Evolutionary conservation across 1,140 invertebrate species (phyloP), one percentile per base, ranked within the genome.

Genomic region (Brachionus manjavacas): DNA sequence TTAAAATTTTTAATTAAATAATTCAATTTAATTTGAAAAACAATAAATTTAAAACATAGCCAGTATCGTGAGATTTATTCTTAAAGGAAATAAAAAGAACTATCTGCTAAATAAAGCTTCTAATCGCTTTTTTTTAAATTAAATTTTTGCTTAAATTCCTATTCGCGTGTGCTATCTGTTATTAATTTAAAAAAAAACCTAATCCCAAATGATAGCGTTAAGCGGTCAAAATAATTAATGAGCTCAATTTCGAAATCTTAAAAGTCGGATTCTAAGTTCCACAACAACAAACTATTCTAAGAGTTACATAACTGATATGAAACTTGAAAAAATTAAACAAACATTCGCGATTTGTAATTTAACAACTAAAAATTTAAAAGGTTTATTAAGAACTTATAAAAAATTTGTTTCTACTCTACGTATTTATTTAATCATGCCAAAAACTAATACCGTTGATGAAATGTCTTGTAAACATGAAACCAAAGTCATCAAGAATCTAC

Each of bases 381-480:
- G 52, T 9, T 60, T 60, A 23, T 16, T 23, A 60, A 60, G 52
- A 60, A 60, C 52, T 60, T 60, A 60, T 60, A 60, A 23, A 60
- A 60, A 25, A 25, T 60, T 60, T 60, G 20, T 60, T 60, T 60
- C n/a, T 60, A 60, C 52, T 60, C 16, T 60, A 3, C 16, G 52
- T 60, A 60, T 60, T 60, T 60, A 60, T 60, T 60, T 60, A 20
- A 20, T 60, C 52, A 60, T 60, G 16, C 20, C 20, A 60, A 60
- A 60, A 60, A 60, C 52, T 1, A 60, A 60, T 60, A 60, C n/a
- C 52, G 16, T 60, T 60, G 52, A 20, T 60, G 6, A 31, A 28
- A 25, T 68, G 66, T 68, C 66, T 68, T 68, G 28, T 68, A 14
- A 31, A 68, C 66, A 68, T 68, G 66, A 68, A 68, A 68, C 31